Evolutionary conservation across 2,888 invertebrate genomes (phyloP).

Genomic region (Cacoxenus indagator): DNA sequence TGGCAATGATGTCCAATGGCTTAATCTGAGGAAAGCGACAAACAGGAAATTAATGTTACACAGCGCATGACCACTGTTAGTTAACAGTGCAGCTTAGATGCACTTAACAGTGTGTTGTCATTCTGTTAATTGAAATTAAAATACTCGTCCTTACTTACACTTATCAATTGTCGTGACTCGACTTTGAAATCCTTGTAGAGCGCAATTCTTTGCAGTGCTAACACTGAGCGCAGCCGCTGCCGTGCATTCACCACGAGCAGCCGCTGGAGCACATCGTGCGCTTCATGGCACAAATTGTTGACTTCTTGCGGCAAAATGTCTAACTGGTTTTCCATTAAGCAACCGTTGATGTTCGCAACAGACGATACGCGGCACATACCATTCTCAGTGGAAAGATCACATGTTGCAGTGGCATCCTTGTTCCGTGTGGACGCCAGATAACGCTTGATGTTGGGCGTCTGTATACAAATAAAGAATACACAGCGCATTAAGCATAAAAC

Average conservation of each 20-base stretch:
- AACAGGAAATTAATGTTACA: not conserved
- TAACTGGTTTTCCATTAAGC: slow-evolving; percentile 30
- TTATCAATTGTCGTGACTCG: slow-evolving; percentile 50
- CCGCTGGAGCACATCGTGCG: slow-evolving; percentile 58
- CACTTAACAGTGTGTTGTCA: no score
- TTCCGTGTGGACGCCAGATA: slow-evolving; percentile 41
- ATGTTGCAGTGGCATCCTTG: not conserved
- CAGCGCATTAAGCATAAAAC: no score
- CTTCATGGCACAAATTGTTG: slow-evolving; percentile 48
- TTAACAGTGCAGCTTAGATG: no score
- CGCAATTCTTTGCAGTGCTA: slow-evolving; percentile 63
- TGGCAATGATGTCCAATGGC: slow-evolving; percentile 49
- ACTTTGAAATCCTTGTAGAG: slow-evolving; percentile 62
- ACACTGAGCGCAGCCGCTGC: slow-evolving; percentile 60
- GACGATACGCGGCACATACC: slow-evolving; percentile 37
- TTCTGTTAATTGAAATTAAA: no score
- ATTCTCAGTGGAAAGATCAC: not conserved
- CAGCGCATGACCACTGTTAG: not conserved
- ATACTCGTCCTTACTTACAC: slow-evolving; percentile 46
- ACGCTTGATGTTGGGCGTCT: slow-evolving; percentile 51
- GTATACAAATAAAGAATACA: not conserved
- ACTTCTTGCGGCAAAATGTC: slow-evolving; percentile 54
- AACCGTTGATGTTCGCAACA: slow-evolving; percentile 39
- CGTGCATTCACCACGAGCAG: slow-evolving; percentile 57
- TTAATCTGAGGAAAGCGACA: slow-evolving; percentile 40